These are phyloP conservation scores for Leptodactylus fallax DNA, from an alignment of 2,797 vertebrate species.

Conservation along the genomic window DNA sequence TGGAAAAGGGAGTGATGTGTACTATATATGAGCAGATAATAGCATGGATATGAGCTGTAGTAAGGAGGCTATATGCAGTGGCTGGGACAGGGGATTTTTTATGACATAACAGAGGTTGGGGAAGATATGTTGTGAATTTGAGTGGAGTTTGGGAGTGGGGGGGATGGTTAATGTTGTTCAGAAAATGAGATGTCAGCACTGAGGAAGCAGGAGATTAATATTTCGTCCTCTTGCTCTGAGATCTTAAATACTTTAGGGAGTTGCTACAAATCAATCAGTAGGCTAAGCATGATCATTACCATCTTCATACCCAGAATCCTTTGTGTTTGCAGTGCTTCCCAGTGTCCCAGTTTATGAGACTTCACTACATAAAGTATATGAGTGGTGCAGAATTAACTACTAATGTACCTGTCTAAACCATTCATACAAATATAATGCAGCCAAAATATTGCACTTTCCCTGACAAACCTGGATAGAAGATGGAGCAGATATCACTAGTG, in stretches of 20 bases:
- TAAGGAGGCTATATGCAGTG: no score
- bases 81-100: no score
- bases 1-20: no score
- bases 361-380: background rate
- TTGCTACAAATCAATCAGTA: background rate
- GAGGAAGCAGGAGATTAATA: background rate
- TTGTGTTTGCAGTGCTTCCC: background rate
- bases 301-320: background rate
- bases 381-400: background rate
- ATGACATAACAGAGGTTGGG: no score
- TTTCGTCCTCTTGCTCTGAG: background rate
- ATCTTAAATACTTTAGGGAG: background rate
- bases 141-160: no score
- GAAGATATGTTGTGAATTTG: background rate
- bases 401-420: background rate
- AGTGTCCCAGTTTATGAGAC: background rate
- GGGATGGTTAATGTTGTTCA: background rate
- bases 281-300: constrained; percentile 6
- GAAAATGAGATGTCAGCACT: background rate
- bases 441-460: no score
- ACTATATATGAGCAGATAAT: no score
- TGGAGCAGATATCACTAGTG: no score
- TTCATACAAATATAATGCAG: no score
- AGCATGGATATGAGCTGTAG: background rate
- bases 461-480: no score